Percentiles rank a stretch among this genome's conserved stretches.
These are phyloP conservation scores for Dermolepida albohirtum DNA, from an alignment of 2,888 invertebrate genomes.

Conservation along the genomic window DNA sequence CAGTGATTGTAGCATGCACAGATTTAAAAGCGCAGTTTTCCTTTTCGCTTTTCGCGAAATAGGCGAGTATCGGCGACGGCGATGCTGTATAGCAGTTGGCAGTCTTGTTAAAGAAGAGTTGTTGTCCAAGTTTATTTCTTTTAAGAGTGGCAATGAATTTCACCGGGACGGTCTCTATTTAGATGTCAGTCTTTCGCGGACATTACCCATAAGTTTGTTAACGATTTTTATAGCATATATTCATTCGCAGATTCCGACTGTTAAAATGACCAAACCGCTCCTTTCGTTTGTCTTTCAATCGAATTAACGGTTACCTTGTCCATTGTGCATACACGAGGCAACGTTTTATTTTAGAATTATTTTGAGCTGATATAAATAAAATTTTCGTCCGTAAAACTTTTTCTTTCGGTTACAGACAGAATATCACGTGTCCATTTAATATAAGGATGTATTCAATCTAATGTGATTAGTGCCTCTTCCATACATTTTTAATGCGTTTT, in stretches of 20 bases:
- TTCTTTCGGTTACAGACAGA: too few species aligned
- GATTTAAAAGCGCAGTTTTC: too few species aligned
- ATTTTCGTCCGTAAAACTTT: too few species aligned
- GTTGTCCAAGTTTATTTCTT: slow-evolving; percentile 36
- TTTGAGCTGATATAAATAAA: not conserved
- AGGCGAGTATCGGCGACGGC: not conserved
- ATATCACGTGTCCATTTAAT: too few species aligned
- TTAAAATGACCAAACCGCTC: slow-evolving; percentile 29
- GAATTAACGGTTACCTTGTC: slow-evolving; percentile 14
- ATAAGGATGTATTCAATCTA: too few species aligned
- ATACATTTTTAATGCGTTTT: too few species aligned
- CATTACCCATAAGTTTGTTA: slow-evolving; percentile 49
- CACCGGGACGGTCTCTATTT: slow-evolving; percentile 49
- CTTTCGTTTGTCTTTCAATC: slow-evolving; percentile 34
- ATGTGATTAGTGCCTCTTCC: too few species aligned
- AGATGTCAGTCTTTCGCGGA: slow-evolving; percentile 51
- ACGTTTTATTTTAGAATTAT: slow-evolving; percentile 1
- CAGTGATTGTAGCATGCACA: too few species aligned
- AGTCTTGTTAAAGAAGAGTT: slow-evolving; percentile 35
- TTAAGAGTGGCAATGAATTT: slow-evolving; percentile 49
- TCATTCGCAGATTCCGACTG: slow-evolving; percentile 32
- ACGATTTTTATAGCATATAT: slow-evolving; percentile 44
- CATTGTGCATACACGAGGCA: not conserved
- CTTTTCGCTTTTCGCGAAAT: slow-evolving; percentile 1
- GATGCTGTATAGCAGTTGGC: slow-evolving; percentile 23